phyloP scores from a whole-genome alignment of 2,797 vertebrate genomes.

The Cottoperca gobio region DNA sequence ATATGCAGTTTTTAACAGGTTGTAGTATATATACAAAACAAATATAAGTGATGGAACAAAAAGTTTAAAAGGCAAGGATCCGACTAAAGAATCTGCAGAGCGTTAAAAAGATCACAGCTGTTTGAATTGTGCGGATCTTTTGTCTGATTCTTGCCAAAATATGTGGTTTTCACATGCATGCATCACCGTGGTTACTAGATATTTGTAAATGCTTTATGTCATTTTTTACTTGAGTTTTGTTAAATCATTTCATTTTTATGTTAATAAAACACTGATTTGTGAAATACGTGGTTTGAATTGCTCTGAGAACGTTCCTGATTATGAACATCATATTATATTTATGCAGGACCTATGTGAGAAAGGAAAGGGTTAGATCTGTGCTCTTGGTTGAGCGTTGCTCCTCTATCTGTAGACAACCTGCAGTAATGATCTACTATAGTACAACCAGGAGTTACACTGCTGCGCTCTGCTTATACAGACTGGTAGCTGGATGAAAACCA shows the following conservation, averaged over 20 bases:
- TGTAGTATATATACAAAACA: too few species aligned
- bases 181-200: slow-evolving; percentile 14
- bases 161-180: slow-evolving; percentile 19
- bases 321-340: background rate
- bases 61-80: too few species aligned
- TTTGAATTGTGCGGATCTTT: too few species aligned
- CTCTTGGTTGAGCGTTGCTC: background rate
- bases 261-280: slow-evolving; percentile 52
- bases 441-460: background rate
- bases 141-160: background rate
- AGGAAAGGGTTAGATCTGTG: background rate
- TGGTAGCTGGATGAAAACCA: background rate
- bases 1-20: too few species aligned
- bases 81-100: too few species aligned
- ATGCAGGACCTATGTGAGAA: background rate
- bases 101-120: too few species aligned
- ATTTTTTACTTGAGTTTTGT: slow-evolving; percentile 37
- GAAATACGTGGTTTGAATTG: background rate
- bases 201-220: slow-evolving; percentile 32
- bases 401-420: background rate
- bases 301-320: background rate
- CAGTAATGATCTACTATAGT: background rate
- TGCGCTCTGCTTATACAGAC: background rate
- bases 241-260: slow-evolving; percentile 32
- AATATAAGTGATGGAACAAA: too few species aligned